phyloP scores from a whole-genome alignment of 2,888 invertebrate species.

The Acronicta psi region DNA sequence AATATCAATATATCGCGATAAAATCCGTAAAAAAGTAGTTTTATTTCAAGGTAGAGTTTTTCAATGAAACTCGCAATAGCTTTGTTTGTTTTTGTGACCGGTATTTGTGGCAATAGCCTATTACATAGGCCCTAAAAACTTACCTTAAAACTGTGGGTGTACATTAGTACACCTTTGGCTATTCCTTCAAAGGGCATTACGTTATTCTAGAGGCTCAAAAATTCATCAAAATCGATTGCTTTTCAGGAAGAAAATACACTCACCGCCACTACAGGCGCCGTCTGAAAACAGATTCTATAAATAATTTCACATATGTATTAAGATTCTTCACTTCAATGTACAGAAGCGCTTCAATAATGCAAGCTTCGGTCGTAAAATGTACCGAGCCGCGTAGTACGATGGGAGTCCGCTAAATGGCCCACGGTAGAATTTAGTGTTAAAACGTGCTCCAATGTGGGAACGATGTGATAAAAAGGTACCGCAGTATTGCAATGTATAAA shows the following conservation, averaged over 20 bases:
- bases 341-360: constrained; percentile 79
- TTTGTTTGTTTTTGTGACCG: too few species aligned
- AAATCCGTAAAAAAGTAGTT: too few species aligned
- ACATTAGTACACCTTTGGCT: too few species aligned
- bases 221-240: constrained; percentile 10
- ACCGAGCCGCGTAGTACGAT: constrained; percentile 65
- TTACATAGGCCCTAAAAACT: too few species aligned
- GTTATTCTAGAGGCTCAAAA: background rate
- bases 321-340: constrained; percentile 72
- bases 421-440: constrained; percentile 78
- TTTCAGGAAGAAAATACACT: constrained; percentile 27
- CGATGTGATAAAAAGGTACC: constrained; percentile 80
- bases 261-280: constrained; percentile 17
- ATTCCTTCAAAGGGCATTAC: too few species aligned
- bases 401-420: constrained; percentile 81
- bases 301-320: constrained; percentile 70
- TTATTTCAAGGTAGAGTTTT: too few species aligned
- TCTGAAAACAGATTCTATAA: constrained; percentile 62
- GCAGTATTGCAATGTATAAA: constrained; percentile 69
- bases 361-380: constrained; percentile 77
- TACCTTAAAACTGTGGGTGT: too few species aligned
- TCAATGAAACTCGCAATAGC: too few species aligned
- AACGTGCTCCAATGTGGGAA: constrained; percentile 81
- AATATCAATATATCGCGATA: too few species aligned
- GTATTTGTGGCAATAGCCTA: too few species aligned